A percentile compares a stretch with the other conserved stretches of the same genome.
These are phyloP conservation scores for Prinia subflava DNA, from an alignment of 2,113 vertebrate species.

Conservation along the genomic window DNA sequence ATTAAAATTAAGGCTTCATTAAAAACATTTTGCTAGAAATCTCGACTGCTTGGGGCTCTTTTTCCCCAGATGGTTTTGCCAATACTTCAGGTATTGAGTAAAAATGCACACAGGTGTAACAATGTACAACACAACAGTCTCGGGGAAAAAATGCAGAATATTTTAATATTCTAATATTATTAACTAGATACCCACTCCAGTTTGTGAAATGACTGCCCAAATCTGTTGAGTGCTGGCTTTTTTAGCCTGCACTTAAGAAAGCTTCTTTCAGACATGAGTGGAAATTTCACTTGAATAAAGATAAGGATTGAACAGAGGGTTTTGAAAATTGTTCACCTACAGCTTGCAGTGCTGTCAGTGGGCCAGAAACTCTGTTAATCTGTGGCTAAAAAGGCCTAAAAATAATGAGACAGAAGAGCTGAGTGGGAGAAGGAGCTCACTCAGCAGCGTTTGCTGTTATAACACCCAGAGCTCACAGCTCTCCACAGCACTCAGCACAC, in stretches of 20 bases:
- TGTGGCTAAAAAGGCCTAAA: neutral
- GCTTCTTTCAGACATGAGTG: neutral
- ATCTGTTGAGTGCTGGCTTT: neutral
- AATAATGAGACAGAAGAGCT: neutral
- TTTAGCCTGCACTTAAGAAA: neutral
- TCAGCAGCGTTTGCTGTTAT: neutral
- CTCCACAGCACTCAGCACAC: neutral
- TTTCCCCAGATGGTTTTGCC: neutral
- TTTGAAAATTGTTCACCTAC: neutral
- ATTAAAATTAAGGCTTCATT: neutral
- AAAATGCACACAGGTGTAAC: neutral
- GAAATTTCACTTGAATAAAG: neutral
- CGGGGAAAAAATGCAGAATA: neutral
- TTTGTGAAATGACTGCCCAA: neutral
- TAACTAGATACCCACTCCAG: neutral
- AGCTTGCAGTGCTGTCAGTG: neutral
- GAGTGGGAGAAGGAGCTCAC: neutral
- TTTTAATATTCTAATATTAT: neutral
- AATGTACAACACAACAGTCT: neutral
- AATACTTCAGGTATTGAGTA: neutral
- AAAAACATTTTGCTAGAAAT: neutral
- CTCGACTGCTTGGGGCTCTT: neutral
- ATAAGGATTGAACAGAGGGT: neutral
- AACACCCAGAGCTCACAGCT: neutral
- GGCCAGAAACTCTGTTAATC: neutral